Percentiles rank a stretch among this genome's conserved stretches.
phyloP scores from a whole-genome alignment of 1,140 invertebrate species.

The Heliconius hewitsoni region DNA sequence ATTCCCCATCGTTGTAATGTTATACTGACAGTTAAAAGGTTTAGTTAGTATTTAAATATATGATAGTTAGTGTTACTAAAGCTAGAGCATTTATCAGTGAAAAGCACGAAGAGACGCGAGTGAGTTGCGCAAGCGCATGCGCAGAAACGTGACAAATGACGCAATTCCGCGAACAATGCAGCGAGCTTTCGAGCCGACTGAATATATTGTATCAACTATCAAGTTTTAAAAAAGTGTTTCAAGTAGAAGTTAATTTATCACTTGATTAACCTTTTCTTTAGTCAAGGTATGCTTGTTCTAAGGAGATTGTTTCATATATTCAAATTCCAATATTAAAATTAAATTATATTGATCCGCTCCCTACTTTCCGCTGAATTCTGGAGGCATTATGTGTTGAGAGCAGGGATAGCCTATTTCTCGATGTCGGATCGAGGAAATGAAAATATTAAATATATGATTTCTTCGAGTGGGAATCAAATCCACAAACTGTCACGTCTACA shows the following conservation, averaged over 20 bases:
- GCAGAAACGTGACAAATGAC: conserved; percentile 68
- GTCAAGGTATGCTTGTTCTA: not conserved
- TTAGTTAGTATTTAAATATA: conserved; percentile 26
- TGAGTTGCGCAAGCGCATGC: conserved; percentile 55
- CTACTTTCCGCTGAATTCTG: too few species aligned
- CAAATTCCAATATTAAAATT: not conserved
- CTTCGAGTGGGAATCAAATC: too few species aligned
- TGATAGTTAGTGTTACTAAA: conserved; percentile 49
- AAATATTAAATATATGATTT: too few species aligned
- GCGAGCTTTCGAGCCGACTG: conserved; percentile 54
- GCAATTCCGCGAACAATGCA: conserved; percentile 67
- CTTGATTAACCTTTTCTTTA: not conserved
- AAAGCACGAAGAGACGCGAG: conserved; percentile 54
- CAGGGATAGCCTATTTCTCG: too few species aligned
- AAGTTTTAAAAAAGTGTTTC: conserved; percentile 39
- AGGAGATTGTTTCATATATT: not conserved
- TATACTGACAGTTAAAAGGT: conserved; percentile 19
- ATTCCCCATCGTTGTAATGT: conserved; percentile 3
- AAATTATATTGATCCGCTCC: too few species aligned
- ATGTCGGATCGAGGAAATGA: too few species aligned
- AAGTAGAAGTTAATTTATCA: conserved; percentile 28
- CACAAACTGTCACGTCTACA: too few species aligned
- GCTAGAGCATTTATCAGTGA: conserved; percentile 50
- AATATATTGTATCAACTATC: conserved; percentile 43
- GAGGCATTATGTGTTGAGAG: too few species aligned